Base-by-base conservation (phyloP, 35 echinoderm and acorn worm species). In the Acanthaster planci region DNA sequence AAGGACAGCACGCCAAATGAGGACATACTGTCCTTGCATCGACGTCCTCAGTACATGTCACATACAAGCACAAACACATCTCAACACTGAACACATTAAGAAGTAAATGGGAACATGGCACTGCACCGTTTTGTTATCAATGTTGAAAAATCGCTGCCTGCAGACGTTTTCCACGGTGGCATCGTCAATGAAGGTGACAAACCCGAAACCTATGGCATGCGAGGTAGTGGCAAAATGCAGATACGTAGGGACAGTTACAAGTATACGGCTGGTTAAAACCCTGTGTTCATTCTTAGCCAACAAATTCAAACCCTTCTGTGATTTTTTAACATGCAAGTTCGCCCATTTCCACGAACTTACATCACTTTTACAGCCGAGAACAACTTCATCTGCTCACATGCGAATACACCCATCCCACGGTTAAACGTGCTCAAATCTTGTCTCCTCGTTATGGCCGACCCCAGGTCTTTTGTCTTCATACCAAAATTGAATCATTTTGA, bases 51-150 rank as follows among this genome's bases (percentile, higher is more conserved):
- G 60, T 68, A 17, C 17, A 68, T 8, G 8, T 18, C 60, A 68
- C 7, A 27, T 40, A 50, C 38, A 1, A 80, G 4, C 39, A 1
- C 38, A 80, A 39, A 80, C 39, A 80, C 39, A 80, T 80, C 77
- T 38, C 29, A 80, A 50, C 22, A 76, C 42, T 47, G 16, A 19
- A 53, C 26, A 59, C 26, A 51, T 52, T 86, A 76, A 86, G 55
- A 60, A 54, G 52, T 77, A 86, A 52, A 44, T 44, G 75, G 47
- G 51, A 78, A 86, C 60, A 52, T 86, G 77, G 50, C 83, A 90
- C 80, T 83, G 79, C 87, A 90, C 87, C 87, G 56, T 90, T 90
- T 90, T 90, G 38, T 81, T 80, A 40, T 83, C 75, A 40, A 90
- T 84, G n/a, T 50, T 44, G 79, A 82, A 60, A 82, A 51, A 90